These are phyloP conservation scores for Acholoe squamosa DNA, from an alignment of 2,888 invertebrate genomes.

Conservation along the genomic window DNA sequence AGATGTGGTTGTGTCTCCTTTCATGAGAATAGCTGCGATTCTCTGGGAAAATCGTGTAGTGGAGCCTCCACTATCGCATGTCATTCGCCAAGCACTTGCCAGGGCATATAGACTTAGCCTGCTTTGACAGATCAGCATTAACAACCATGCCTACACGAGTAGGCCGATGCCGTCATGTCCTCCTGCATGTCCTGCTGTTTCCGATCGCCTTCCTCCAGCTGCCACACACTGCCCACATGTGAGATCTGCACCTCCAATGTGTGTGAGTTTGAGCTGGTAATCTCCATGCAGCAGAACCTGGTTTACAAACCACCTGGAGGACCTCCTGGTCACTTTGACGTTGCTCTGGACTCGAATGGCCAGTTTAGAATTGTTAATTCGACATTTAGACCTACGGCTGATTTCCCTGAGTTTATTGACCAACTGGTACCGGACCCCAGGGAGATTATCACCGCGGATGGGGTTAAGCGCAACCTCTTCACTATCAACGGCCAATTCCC, in stretches of 20 bases:
- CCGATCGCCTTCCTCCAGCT: background rate
- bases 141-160: no score
- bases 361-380: background rate
- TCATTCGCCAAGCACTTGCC: no score
- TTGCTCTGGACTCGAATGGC: background rate
- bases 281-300: background rate
- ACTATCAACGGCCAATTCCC: constrained; percentile 60
- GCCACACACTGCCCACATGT: background rate
- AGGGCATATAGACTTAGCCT: no score
- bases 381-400: background rate
- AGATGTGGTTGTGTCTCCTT: no score
- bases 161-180: no score
- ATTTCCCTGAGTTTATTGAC: background rate
- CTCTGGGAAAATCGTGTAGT: no score
- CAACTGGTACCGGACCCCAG: background rate
- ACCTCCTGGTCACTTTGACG: background rate
- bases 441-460: constrained; percentile 56
- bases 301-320: background rate
- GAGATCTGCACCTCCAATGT: background rate
- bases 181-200: background rate
- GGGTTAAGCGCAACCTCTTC: constrained; percentile 21
- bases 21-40: no score
- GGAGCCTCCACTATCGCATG: no score
- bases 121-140: no score
- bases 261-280: constrained; percentile 7